Evolutionary conservation across 2,797 vertebrate genomes (phyloP).

Genomic region (Monodelphis domestica): DNA sequence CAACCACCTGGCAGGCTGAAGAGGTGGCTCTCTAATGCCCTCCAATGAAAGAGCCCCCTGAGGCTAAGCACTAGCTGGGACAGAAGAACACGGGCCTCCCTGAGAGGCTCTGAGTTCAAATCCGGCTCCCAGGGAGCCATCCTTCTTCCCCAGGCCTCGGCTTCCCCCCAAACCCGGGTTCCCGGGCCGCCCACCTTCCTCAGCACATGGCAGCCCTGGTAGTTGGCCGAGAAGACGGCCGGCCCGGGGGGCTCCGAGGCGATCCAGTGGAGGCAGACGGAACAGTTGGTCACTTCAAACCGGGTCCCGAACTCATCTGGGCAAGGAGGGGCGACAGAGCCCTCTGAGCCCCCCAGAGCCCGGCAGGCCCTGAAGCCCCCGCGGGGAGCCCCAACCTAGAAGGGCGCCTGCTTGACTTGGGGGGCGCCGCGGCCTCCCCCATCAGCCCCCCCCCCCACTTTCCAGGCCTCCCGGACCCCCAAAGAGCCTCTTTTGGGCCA

Average conservation of each 20-base stretch:
- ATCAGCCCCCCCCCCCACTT: too few species aligned
- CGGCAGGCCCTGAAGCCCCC: too few species aligned
- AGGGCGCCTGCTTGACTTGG: too few species aligned
- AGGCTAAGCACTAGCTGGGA: neutral
- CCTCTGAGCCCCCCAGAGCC: too few species aligned
- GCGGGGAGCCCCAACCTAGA: too few species aligned
- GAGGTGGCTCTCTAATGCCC: too few species aligned
- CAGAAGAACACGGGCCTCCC: fast-evolving
- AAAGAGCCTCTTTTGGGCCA: too few species aligned
- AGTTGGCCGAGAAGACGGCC: constrained; percentile 66
- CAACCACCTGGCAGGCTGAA: neutral
- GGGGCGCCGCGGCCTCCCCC: too few species aligned
- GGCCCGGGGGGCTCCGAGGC: neutral
- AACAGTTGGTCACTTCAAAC: constrained; percentile 82
- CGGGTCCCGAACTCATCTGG: constrained; percentile 80
- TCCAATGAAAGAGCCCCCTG: too few species aligned
- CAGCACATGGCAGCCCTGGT: constrained; percentile 78
- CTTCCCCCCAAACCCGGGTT: neutral
- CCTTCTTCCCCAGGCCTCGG: neutral
- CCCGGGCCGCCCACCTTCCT: constrained; percentile 73
- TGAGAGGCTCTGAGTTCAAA: neutral
- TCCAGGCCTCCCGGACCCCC: too few species aligned
- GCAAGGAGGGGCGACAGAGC: too few species aligned
- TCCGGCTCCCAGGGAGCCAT: neutral
- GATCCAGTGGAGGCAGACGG: constrained; percentile 83